These are phyloP conservation scores for Acleris holmiana DNA, from an alignment of 2,888 invertebrate genomes.

Conservation along the genomic window DNA sequence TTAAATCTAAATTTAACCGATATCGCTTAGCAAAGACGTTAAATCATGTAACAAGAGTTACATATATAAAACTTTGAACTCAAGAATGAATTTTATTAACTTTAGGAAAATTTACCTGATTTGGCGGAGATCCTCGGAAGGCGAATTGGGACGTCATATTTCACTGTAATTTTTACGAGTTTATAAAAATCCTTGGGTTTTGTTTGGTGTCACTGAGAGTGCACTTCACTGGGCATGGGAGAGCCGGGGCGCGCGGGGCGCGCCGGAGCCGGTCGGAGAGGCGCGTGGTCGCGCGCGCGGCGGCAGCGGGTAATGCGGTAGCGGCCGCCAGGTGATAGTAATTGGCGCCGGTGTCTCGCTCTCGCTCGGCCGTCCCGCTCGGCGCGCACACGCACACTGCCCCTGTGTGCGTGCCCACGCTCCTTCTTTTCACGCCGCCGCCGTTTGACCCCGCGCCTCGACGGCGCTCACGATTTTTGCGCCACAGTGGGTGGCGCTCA, in stretches of 20 bases:
- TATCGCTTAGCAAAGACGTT: constrained; percentile 26
- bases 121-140: constrained; percentile 81
- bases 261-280: constrained; percentile 58
- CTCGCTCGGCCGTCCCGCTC: constrained; percentile 81
- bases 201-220: constrained; percentile 71
- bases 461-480: constrained; percentile 86
- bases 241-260: constrained; percentile 54
- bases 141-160: constrained; percentile 83
- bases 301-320: constrained; percentile 86
- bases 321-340: constrained; percentile 86
- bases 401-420: constrained; percentile 75
- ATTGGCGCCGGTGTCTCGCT: constrained; percentile 84
- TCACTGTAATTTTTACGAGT: constrained; percentile 60
- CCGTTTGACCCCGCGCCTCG: constrained; percentile 84
- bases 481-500: constrained; percentile 86
- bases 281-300: constrained; percentile 85
- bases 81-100: constrained; percentile 27
- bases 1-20: constrained; percentile 18
- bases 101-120: constrained; percentile 67
- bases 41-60: constrained; percentile 14
- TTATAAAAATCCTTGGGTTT: constrained; percentile 53
- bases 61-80: constrained; percentile 9
- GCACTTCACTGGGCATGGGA: constrained; percentile 79
- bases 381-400: constrained; percentile 76
- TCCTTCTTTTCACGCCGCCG: constrained; percentile 84